Percentiles rank a stretch among this genome's conserved stretches.
Evolutionary conservation across 2,888 invertebrate species (phyloP).

Genomic region (Eupithecia tripunctaria): DNA sequence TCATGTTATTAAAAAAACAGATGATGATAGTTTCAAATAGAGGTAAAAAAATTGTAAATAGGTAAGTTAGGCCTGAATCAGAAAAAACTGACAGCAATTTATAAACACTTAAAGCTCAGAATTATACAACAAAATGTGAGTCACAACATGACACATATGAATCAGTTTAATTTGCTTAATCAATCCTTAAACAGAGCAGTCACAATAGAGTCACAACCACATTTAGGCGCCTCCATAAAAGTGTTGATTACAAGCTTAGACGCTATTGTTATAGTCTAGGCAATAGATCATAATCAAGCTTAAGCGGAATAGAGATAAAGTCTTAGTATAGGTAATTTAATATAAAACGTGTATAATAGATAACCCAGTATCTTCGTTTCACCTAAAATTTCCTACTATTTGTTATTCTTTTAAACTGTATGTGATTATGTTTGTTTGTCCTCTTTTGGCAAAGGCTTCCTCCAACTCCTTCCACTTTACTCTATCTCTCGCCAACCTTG

Average conservation of each 20-base stretch:
- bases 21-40: no score
- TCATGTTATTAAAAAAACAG: no score
- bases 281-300: not conserved
- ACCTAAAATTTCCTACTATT: no score
- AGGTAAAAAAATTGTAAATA: not conserved
- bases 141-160: constrained; percentile 47
- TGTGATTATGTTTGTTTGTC: no score
- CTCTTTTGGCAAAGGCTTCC: no score
- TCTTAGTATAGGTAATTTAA: not conserved
- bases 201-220: constrained; percentile 59
- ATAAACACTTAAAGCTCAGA: not conserved
- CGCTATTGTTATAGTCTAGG: constrained; percentile 57
- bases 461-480: no score
- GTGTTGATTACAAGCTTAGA: constrained; percentile 68
- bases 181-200: constrained; percentile 53
- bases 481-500: no score
- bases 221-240: constrained; percentile 77
- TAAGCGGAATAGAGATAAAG: not conserved
- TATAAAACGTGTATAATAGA: no score
- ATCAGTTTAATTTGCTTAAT: constrained; percentile 54
- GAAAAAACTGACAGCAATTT: not conserved
- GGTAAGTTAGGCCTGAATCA: not conserved
- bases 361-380: no score
- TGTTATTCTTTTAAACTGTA: no score
- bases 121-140: constrained; percentile 28